Evolutionary conservation across 2,113 vertebrate species (phyloP).

Genomic region (Sterrhoptilus dennistouni): DNA sequence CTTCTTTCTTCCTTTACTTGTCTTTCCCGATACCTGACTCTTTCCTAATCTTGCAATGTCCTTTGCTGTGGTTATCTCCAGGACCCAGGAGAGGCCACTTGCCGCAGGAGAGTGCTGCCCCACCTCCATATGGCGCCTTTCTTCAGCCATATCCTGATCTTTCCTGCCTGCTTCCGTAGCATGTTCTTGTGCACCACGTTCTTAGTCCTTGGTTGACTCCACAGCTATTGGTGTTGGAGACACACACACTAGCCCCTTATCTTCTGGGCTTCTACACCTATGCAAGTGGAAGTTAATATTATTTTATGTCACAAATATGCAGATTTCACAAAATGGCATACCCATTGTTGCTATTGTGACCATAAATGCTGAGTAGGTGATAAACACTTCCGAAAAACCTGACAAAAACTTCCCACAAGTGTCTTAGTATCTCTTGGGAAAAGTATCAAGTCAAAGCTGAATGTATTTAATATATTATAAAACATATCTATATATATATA

Average conservation of each 20-base stretch:
- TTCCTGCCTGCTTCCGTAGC: neutral
- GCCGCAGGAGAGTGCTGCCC: neutral
- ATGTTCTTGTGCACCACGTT: neutral
- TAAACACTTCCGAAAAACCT: neutral
- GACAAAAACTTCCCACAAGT: neutral
- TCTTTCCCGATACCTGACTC: neutral
- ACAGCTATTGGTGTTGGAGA: neutral
- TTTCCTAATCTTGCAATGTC: fast-evolving
- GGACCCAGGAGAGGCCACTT: neutral
- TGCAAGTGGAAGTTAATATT: neutral
- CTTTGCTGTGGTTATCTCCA: neutral
- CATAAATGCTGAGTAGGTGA: neutral
- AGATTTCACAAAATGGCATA: neutral
- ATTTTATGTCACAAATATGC: neutral
- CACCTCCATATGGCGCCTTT: fast-evolving
- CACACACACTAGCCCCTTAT: too few relatives aligned
- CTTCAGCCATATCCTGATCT: too few relatives aligned
- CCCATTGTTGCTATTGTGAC: neutral
- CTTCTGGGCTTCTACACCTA: neutral
- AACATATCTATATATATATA: neutral
- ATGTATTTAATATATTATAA: neutral
- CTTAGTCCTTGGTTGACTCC: neutral
- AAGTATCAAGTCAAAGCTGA: neutral
- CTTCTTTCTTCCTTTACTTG: too few relatives aligned
- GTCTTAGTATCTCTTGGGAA: neutral